A percentile compares a stretch with the other conserved stretches of the same genome.
These are phyloP conservation scores for Oryzias woworae DNA, from an alignment of 2,113 vertebrate species.

Conservation along the genomic window DNA sequence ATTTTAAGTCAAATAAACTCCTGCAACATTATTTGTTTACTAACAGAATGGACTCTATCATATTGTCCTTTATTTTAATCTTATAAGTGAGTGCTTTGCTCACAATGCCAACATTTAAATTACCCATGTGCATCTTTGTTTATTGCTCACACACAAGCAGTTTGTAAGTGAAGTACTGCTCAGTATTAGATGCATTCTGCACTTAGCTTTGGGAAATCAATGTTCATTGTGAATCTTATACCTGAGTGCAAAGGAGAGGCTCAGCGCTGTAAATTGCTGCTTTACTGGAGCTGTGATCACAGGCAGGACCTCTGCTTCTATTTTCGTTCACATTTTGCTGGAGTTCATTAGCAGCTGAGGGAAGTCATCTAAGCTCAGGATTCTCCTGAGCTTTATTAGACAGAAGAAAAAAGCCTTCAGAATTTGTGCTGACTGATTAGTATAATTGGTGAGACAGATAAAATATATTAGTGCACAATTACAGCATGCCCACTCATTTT, in stretches of 20 bases:
- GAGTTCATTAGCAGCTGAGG: constrained; percentile 31
- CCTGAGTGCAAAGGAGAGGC: constrained; percentile 30
- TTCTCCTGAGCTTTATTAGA: constrained; percentile 13
- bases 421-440: constrained; percentile 12
- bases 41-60: constrained; percentile 1
- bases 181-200: constrained; percentile 34
- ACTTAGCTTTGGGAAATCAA: constrained; percentile 47
- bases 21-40: not conserved
- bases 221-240: constrained; percentile 37
- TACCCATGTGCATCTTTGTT: not conserved
- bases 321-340: constrained; percentile 29
- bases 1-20: not conserved
- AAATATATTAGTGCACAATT: constrained; percentile 12
- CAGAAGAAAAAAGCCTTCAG: constrained; percentile 11
- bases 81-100: constrained; percentile 10
- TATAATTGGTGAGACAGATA: constrained; percentile 7
- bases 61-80: constrained; percentile 6
- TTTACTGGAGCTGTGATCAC: constrained; percentile 37
- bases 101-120: constrained; percentile 18
- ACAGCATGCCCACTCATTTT: constrained; percentile 13
- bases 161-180: constrained; percentile 13
- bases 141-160: constrained; percentile 5
- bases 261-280: constrained; percentile 30
- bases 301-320: constrained; percentile 22
- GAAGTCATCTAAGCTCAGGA: constrained; percentile 20